Percentiles rank a stretch among this genome's conserved stretches.
Evolutionary conservation across 2,113 vertebrate species (phyloP).

Genomic region (Pseudopodoces humilis): DNA sequence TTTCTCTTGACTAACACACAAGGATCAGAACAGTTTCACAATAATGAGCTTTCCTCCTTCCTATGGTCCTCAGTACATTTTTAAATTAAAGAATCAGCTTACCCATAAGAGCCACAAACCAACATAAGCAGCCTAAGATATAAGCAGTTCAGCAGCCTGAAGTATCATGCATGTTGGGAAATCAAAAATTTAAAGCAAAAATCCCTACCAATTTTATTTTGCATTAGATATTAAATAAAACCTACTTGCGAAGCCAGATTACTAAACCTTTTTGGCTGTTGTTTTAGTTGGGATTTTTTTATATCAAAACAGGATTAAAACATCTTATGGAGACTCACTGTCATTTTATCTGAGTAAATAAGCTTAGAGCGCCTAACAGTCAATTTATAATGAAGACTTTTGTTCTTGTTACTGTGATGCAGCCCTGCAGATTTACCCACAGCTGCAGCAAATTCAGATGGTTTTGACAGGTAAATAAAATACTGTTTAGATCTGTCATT

Average conservation of each 20-base stretch:
- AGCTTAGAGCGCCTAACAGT: constrained; percentile 21
- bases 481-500: constrained; percentile 26
- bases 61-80: not conserved
- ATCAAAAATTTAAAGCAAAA: constrained; percentile 30
- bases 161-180: not conserved
- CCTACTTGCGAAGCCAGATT: not conserved
- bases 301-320: constrained; percentile 39
- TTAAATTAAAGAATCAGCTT: constrained; percentile 38
- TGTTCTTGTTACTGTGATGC: constrained; percentile 33
- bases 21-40: not conserved
- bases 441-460: constrained; percentile 45
- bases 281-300: not conserved
- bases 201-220: not conserved
- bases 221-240: constrained; percentile 22
- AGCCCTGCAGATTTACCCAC: constrained; percentile 40
- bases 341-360: constrained; percentile 46
- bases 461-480: constrained; percentile 63
- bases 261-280: not conserved
- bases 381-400: constrained; percentile 48
- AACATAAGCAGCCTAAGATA: not conserved
- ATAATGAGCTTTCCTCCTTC: not conserved
- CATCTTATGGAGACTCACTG: constrained; percentile 26
- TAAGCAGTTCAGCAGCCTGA: not conserved
- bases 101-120: not conserved
- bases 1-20: not conserved